Percentiles rank a stretch among this genome's conserved stretches.
phyloP scores from a whole-genome alignment of 1,140 invertebrate genomes.

The Aethina tumida region DNA sequence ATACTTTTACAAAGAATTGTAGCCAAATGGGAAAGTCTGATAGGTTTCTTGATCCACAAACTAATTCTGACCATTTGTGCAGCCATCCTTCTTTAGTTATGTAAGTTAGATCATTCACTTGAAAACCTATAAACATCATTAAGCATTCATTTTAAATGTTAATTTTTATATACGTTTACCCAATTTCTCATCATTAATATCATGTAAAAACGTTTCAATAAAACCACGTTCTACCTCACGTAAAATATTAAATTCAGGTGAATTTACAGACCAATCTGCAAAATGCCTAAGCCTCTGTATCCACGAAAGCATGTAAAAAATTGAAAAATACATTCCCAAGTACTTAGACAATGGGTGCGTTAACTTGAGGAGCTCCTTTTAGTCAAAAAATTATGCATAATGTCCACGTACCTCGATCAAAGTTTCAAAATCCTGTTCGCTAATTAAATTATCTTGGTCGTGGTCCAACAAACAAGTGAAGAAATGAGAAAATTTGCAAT shows the following conservation, averaged over 20 bases:
- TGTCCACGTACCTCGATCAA: conserved; percentile 50
- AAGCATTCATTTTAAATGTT: neutral
- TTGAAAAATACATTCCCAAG: neutral
- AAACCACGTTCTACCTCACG: conserved; percentile 57
- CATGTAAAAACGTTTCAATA: conserved; percentile 51
- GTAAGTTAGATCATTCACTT: conserved; percentile 30
- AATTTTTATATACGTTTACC: conserved; percentile 25
- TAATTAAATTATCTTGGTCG: conserved; percentile 57
- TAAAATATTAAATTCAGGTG: conserved; percentile 55
- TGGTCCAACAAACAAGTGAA: conserved; percentile 58
- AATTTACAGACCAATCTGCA: conserved; percentile 60
- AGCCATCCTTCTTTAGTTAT: conserved; percentile 51
- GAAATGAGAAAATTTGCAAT: conserved; percentile 57
- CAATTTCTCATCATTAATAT: conserved; percentile 33
- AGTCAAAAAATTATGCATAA: conserved; percentile 6
- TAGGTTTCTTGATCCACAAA: conserved; percentile 44
- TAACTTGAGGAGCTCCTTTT: neutral
- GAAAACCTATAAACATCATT: conserved; percentile 24
- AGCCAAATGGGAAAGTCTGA: conserved; percentile 56
- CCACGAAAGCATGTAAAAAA: conserved; percentile 24
- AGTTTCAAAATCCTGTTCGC: conserved; percentile 55
- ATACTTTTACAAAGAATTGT: conserved; percentile 58
- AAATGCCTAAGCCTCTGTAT: conserved; percentile 57
- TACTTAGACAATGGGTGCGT: neutral
- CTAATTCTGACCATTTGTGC: conserved; percentile 49